Conservation (phyloP, 2,888 invertebrate species). For the Labia minor region DNA sequence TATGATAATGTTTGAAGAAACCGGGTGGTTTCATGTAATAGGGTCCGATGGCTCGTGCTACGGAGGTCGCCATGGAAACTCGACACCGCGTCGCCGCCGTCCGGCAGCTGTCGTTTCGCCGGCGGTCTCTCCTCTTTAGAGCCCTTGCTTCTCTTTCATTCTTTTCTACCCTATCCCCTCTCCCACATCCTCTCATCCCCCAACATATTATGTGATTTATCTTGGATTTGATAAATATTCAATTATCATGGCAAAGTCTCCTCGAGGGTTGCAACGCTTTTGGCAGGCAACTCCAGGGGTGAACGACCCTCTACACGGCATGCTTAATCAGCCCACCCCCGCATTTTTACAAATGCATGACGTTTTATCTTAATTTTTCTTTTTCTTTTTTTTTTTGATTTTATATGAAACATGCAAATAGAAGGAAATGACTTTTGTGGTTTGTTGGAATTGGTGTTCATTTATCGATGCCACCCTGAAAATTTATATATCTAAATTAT, state of each 20-base stretch:
- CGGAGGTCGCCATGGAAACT: constrained; percentile 1
- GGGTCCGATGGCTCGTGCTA: constrained; percentile 1
- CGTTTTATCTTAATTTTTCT: neutral
- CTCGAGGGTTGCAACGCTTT: neutral
- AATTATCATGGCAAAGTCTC: neutral
- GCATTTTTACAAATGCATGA: neutral
- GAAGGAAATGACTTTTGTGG: neutral
- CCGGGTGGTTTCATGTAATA: constrained; percentile 7
- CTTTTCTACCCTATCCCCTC: too few relatives aligned
- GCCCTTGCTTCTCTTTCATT: neutral
- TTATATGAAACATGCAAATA: neutral
- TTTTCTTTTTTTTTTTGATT: neutral
- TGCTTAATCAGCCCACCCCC: too few relatives aligned
- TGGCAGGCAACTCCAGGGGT: neutral
- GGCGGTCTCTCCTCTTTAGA: neutral
- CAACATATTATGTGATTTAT: neutral
- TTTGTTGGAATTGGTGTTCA: neutral
- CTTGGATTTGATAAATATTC: constrained; percentile 8
- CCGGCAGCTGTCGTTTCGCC: constrained; percentile 3
- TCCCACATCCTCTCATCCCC: too few relatives aligned
- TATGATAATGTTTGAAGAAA: neutral
- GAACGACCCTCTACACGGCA: neutral
- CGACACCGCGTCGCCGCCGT: constrained; percentile 13
- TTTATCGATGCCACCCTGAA: neutral
- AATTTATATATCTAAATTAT: neutral